A percentile compares a stretch with the other conserved stretches of the same genome.
phyloP scores from a whole-genome alignment of 37 sponge, comb jelly and placozoan genomes.

The Cliona cf. orientalis region DNA sequence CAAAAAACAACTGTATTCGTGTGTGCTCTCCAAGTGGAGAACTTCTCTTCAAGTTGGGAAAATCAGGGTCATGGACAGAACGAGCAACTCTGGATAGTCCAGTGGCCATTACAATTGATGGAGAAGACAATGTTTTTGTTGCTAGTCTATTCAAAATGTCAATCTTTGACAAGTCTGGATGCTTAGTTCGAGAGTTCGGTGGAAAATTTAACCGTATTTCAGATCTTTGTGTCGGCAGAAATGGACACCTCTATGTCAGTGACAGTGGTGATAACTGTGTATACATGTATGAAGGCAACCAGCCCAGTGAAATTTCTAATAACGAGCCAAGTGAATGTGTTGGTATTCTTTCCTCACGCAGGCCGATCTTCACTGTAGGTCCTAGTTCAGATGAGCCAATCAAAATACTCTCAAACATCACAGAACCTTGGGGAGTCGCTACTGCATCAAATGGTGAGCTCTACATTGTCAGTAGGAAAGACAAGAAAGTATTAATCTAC shows the following conservation, averaged over 20 bases:
- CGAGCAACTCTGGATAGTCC: slow-evolving; percentile 10
- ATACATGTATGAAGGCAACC: slow-evolving; percentile 17
- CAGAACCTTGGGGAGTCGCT: neutral
- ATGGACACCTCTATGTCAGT: slow-evolving; percentile 17
- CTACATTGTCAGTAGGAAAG: neutral
- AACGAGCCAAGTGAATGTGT: too few species aligned
- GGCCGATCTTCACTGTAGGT: neutral
- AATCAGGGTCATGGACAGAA: neutral
- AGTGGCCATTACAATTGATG: slow-evolving; percentile 18
- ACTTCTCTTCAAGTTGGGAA: slow-evolving; percentile 29
- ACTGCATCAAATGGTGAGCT: neutral
- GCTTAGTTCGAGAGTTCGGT: slow-evolving; percentile 13
- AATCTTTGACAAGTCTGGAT: slow-evolving; percentile 4
- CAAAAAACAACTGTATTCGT: slow-evolving; percentile 11
- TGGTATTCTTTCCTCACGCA: neutral
- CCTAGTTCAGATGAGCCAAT: neutral
- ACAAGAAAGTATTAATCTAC: slow-evolving; percentile 2
- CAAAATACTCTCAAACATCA: neutral
- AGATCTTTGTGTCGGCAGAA: neutral
- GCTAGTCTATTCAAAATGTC: neutral
- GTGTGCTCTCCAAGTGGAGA: slow-evolving; percentile 30
- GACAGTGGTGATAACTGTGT: slow-evolving; percentile 15
- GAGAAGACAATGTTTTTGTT: slow-evolving; percentile 25
- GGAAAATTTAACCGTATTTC: slow-evolving; percentile 14
- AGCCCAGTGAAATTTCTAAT: too few species aligned